Base-by-base conservation (phyloP, 2,113 vertebrate species). In the Verasper variegatus region DNA sequence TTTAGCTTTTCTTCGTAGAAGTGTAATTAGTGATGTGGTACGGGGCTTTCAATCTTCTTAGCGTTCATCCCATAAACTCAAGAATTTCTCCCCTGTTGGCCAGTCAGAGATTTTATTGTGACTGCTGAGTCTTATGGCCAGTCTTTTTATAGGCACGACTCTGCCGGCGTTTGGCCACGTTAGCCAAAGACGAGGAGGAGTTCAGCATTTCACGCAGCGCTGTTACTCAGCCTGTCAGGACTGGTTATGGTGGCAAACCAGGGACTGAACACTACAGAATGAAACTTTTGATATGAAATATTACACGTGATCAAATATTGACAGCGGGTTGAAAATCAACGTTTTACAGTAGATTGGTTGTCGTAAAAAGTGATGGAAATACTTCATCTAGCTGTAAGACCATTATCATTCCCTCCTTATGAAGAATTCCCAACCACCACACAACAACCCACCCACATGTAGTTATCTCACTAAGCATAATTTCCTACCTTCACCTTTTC, bases 1-100 rank as follows among this genome's bases (percentile, higher is more conserved):
- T 78, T 81, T 71, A 37, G 59, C 52, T 75, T 78, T 78, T 83
- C 74, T 87, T 88, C 6, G 13, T 86, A 56, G 70, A 90, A 81
- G 69, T 86, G 71, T 90, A 89, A 90, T 91, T 91, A 89, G 76
- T 54, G 69, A 68, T 88, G 89, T 85, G 81, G 73, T 63, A 67
- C 10, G 65, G 71, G 75, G 74, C 85, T 77, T 87, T 88, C 78
- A 71, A 21, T 86, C 77, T 84, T 59, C 35, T 42, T 37, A 59
- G 26, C 35, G 21, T 72, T 86, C 69, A 59, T 78, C 85, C 86
- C 67, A 74, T 78, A 72, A 84, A 86, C 49, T 71, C 26, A 21
- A 31, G 42, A 72, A 71, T 59, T 51, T 49, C 40, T 24, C 51
- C 62, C 68, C 23, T 15, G 68, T 62, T 64, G 66, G 51, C 51